These are phyloP conservation scores for Melanaphis sacchari DNA, from an alignment of 1,140 invertebrate species.

Conservation along the genomic window DNA sequence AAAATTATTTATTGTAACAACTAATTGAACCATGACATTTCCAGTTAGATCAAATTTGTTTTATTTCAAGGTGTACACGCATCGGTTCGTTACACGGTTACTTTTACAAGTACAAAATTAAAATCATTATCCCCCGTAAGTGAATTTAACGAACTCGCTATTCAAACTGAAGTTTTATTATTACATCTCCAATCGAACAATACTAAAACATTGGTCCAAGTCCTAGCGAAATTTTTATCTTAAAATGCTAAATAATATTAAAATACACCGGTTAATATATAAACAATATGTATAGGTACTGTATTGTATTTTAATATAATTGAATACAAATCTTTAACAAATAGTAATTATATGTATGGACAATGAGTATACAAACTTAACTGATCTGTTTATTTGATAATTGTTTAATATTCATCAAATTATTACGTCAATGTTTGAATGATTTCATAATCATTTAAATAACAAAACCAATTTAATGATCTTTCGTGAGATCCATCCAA, in stretches of 20 bases:
- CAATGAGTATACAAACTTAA: background rate
- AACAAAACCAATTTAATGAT: background rate
- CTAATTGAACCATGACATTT: slow-evolving; percentile 1
- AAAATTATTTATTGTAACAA: background rate
- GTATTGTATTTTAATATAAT: background rate
- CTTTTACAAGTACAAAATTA: background rate
- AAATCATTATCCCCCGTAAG: background rate
- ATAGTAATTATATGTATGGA: background rate
- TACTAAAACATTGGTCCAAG: background rate
- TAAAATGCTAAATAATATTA: background rate
- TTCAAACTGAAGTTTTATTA: background rate
- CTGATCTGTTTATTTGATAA: background rate
- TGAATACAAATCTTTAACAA: background rate
- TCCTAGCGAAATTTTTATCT: background rate
- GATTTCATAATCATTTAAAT: background rate
- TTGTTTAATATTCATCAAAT: background rate
- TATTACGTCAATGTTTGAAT: background rate
- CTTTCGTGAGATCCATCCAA: background rate
- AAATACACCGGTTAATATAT: background rate
- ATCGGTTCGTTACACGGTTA: background rate
- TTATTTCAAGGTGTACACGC: background rate
- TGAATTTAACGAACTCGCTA: background rate
- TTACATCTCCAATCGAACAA: background rate
- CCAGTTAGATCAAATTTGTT: background rate
- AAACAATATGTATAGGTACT: background rate